Evolutionary conservation across 2,797 vertebrate species (phyloP), one percentile per base, ranked within the genome.

Genomic region (Dicrostonyx torquatus): DNA sequence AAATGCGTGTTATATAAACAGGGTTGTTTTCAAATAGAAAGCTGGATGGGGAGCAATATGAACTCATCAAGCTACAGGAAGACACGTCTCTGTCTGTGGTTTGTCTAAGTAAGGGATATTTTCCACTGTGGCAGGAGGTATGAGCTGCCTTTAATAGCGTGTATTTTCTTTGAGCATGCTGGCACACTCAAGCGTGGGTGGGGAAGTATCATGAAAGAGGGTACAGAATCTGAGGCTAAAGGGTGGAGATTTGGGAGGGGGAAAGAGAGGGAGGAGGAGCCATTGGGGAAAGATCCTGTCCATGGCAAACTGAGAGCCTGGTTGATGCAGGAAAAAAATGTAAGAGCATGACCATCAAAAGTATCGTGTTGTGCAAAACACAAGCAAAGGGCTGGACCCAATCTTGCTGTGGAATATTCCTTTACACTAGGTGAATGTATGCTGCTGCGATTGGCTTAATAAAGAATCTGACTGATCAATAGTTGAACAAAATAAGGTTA

Each of bases 21-120:
- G 91, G 80, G 72, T 89, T 94, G 79, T 96, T 97, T 95, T 72
- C 66, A 96, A 97, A 97, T 92, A 72, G 94, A 97, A 97, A 95
- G 93, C 89, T 93, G n/a, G 93, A 91, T 1, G 12, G 89, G 90
- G 77, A 96, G 80, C 90, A 94, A 76, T 90, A 96, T 78, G 91
- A 89, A 95, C 89, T 96, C 89, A 96, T 94, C 95, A 94, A 89
- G 86, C 12, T 50, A 70, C 43, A 70, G 48, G 6, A 45, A 87
- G 94, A 92, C 72, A 55, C 94, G 89, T 78, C 76, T 84, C 53
- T 37, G 29, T 84, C 53, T 66, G 7, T 0, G 43, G 87, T 76
- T 24, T 76, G 85, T 79, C 64, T 72, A 43, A 87, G 50, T 31
- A 64, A 73, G 87, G 62, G 72, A 15, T 72, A 34, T 66, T 78